Evolutionary conservation across 1,140 invertebrate genomes (phyloP), one percentile per base, ranked within the genome.

Genomic region (Oreohelix idahoensis): DNA sequence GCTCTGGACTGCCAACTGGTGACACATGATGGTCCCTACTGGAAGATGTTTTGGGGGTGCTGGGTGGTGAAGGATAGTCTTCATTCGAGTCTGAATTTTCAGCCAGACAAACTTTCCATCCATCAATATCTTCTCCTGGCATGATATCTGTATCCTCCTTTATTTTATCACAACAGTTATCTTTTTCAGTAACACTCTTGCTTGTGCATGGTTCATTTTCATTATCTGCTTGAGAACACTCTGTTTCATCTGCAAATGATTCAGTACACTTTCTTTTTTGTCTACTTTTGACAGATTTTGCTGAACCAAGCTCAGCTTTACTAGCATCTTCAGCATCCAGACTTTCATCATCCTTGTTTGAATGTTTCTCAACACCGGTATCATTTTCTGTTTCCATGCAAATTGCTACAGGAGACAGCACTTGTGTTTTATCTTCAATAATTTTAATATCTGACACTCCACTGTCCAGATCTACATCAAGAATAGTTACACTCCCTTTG

Each of bases 71-170:
- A 51, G 29, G 2, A 29, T 11, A 20, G 32, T 53, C 74, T 11
- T 73, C 71, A 45, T 45, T 73, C 1, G 74, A n/a, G 20, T 76
- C 74, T 53, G 74, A 53, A 76, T 76, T 53, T 76, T 76, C 74
- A 35, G 74, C 74, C 2, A 76, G 45, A 26, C 45, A 51, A 51
- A 76, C 74, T 51, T 76, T 76, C 74, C 74, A 76, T 15, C 74
- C 74, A 20, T 53, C 74, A 35, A 76, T 53, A 32, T 76, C 45
- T 35, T 76, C 74, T 23, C 29, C 63, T 66, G 63, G n/a, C 32
- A 10, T 29, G 29, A 66, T 66, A 32, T 66, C 63, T 13, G 11
- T 23, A 66, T 66, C 63, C 11, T 66, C 29, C 1, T 8, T 66
- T 10, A 66, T 35, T 2, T 66, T 66, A 66, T 66, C 29, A 15